phyloP scores from a whole-genome alignment of 1,140 invertebrate genomes.

The Drosophila repletoides region DNA sequence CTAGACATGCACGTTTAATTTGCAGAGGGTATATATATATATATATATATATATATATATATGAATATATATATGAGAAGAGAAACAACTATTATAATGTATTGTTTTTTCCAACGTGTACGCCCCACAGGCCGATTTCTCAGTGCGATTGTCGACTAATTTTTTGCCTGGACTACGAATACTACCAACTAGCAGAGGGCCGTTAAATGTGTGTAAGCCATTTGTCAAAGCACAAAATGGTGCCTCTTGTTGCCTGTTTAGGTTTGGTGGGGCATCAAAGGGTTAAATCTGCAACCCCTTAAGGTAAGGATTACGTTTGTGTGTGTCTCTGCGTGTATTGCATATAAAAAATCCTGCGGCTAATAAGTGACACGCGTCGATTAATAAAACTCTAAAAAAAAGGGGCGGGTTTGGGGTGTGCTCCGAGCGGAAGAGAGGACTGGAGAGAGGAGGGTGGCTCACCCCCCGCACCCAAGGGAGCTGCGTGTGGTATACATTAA shows the following conservation, averaged over 20 bases:
- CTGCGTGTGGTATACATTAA: conserved; percentile 58
- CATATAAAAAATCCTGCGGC: conserved; percentile 74
- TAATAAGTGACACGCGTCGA: conserved; percentile 77
- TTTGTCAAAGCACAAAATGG: conserved; percentile 70
- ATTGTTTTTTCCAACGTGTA: conserved; percentile 38
- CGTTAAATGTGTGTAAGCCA: conserved; percentile 59
- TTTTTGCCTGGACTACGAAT: conserved; percentile 17
- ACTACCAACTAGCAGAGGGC: conserved; percentile 34
- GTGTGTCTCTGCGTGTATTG: conserved; percentile 45
- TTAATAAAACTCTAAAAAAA: conserved; percentile 64
- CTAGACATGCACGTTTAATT: conserved; percentile 75
- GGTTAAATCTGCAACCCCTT: conserved; percentile 44
- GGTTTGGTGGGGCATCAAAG: conserved; percentile 57
- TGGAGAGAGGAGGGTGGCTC: not conserved
- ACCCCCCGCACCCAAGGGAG: too few relatives aligned
- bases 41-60: too few relatives aligned
- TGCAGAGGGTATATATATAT: too few relatives aligned
- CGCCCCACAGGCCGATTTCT: conserved; percentile 46
- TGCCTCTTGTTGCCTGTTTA: conserved; percentile 49
- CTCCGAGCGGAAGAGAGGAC: too few relatives aligned
- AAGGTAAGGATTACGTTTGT: not conserved
- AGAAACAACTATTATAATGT: conserved; percentile 53
- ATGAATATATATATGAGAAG: too few relatives aligned
- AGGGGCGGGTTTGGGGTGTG: not conserved
- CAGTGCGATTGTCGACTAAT: conserved; percentile 13